phyloP scores from a whole-genome alignment of 2,888 invertebrate genomes.

The Macrosiphum euphorbiae region DNA sequence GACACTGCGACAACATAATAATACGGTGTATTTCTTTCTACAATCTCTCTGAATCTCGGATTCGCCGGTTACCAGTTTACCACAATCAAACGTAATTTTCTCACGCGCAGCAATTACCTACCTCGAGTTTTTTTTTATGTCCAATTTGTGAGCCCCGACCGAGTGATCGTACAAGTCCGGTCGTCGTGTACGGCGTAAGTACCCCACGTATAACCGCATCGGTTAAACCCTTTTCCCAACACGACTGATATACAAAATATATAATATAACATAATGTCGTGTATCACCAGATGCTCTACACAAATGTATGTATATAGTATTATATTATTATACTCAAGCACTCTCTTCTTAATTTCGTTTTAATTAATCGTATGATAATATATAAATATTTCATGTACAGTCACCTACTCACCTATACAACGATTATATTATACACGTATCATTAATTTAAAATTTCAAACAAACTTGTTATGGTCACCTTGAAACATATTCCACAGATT shows the following conservation, averaged over 20 bases:
- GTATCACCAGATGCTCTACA: neutral
- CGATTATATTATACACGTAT: neutral
- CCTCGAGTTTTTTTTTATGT: neutral
- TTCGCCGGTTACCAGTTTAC: neutral
- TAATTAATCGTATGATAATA: neutral
- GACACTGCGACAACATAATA: constrained; percentile 8
- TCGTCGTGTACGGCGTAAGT: neutral
- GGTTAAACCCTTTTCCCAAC: neutral
- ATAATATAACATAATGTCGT: neutral
- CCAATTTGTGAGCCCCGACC: neutral
- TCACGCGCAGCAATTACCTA: neutral
- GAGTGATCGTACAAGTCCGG: neutral
- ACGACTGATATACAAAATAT: neutral
- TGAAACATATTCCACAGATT: neutral
- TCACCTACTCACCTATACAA: neutral
- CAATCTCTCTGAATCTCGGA: neutral
- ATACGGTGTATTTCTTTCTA: neutral
- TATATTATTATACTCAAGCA: neutral
- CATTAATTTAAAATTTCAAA: neutral
- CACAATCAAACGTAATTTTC: neutral
- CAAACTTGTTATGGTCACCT: neutral
- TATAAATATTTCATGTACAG: neutral
- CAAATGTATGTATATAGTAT: neutral
- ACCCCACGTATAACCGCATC: neutral
- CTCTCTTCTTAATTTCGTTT: neutral